A percentile compares a stretch with the other conserved stretches of the same genome.
Conservation (phyloP, 2,113 vertebrate genomes). For the Phylloscopus trochilus region DNA sequence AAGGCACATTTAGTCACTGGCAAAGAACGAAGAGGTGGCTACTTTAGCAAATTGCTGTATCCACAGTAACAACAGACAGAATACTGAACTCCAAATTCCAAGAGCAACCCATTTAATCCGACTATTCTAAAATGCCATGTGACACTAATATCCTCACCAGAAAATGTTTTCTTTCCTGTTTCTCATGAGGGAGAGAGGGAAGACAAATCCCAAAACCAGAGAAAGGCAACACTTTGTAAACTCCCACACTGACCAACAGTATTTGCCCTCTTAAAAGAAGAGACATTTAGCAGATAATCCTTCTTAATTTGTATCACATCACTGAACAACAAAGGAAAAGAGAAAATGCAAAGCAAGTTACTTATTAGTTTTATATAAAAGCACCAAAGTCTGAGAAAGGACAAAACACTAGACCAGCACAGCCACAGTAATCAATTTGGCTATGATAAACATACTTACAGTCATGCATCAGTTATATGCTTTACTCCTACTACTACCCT, state of each 20-base stretch:
- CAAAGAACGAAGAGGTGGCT: background rate
- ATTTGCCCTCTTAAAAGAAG: background rate
- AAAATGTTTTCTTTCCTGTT: background rate
- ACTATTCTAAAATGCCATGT: background rate
- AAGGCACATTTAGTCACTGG: background rate
- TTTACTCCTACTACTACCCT: background rate
- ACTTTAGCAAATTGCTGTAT: background rate
- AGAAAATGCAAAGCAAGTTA: background rate
- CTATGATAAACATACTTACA: background rate
- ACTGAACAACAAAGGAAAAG: background rate
- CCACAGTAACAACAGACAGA: constrained; percentile 29
- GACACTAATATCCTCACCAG: background rate
- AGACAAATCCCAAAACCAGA: background rate
- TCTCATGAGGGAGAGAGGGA: background rate
- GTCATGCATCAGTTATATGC: background rate
- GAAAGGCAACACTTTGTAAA: background rate
- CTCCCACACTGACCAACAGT: background rate
- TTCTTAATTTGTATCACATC: constrained; percentile 23
- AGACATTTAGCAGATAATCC: background rate
- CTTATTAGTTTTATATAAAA: background rate
- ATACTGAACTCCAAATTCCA: background rate
- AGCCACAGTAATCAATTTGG: background rate
- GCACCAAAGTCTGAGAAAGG: background rate
- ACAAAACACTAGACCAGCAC: background rate
- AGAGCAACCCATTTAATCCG: background rate